Evolutionary conservation across 2,888 invertebrate genomes (phyloP), one percentile per base, ranked within the genome.

Genomic region (Aleiodes leptofemur): DNA sequence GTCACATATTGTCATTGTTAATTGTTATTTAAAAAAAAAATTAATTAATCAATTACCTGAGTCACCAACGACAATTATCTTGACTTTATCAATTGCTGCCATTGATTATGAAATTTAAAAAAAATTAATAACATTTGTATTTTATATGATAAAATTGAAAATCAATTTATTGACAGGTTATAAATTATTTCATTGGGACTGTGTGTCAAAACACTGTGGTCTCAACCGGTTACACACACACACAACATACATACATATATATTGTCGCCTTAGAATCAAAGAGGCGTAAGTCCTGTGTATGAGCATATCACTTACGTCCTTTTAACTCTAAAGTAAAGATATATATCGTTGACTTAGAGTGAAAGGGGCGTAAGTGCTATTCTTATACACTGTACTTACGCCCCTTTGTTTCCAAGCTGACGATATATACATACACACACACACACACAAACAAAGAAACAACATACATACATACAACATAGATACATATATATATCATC

Each of bases 41-140:
- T 72, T 57, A 14, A 70, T 13, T 13, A 16, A 16, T 34, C 29
- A 50, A 76, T 81, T 92, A 95, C 96, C 96, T 79, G 96, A 96
- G 91, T 98, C 98, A 69, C 98, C 98, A 77, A 98, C 93, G 76
- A 98, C 94, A 83, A 98, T 93, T 77, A 98, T 94, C 90, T 97
- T 95, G 16, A 97, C 96, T 92, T 96, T 95, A 90, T 97, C 96
- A 85, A 96, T 95, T 79, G 94, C 94, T 84, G 96, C 94, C 95
- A 95, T 96, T 90, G 86, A 82, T 82, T 70, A 81, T 83, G 69
- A 72, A 69, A 73, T 61, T 68, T 34, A 72, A 76, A 75, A 66
- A 69, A 73, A 76, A 48, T 48, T 64, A 34, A 69, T 73, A 55
- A 50, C 50, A 73, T 78, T 61, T 57, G 70, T 11, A 29, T 11